These are phyloP conservation scores for Arnoldichthys spilopterus DNA, from an alignment of 2,797 vertebrate species.

Conservation along the genomic window DNA sequence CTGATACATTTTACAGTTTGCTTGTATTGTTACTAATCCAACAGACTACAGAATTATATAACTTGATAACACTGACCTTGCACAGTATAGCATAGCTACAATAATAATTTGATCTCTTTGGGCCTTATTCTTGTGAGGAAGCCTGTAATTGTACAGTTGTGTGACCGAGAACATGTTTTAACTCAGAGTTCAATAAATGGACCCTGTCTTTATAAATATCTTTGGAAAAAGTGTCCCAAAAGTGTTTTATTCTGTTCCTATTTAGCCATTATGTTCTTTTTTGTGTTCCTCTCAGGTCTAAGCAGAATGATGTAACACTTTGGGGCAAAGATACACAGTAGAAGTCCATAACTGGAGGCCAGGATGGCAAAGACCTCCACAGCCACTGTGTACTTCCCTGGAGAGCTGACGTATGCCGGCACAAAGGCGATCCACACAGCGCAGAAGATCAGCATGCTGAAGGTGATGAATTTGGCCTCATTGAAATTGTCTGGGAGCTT, in stretches of 20 bases:
- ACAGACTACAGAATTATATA: too few species aligned
- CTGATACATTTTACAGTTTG: too few species aligned
- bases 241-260: slow-evolving; percentile 34
- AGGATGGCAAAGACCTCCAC: slow-evolving; percentile 3
- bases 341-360: background rate
- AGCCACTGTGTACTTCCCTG: background rate
- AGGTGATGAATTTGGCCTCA: background rate
- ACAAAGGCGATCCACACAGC: background rate
- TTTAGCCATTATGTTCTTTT: slow-evolving; percentile 64
- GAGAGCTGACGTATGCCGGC: background rate
- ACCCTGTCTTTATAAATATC: too few species aligned
- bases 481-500: slow-evolving; percentile 4
- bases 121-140: too few species aligned
- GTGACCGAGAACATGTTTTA: too few species aligned
- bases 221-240: too few species aligned
- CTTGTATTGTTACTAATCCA: too few species aligned
- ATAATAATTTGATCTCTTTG: too few species aligned
- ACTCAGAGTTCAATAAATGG: too few species aligned
- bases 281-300: slow-evolving; percentile 65
- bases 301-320: slow-evolving; percentile 14
- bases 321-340: background rate
- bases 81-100: too few species aligned
- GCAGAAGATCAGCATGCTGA: slow-evolving; percentile 1
- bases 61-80: too few species aligned
- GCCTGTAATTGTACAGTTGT: too few species aligned